A percentile compares a stretch with the other conserved stretches of the same genome.
Conservation (phyloP, 1,140 invertebrate genomes). For the Helicoverpa armigera region DNA sequence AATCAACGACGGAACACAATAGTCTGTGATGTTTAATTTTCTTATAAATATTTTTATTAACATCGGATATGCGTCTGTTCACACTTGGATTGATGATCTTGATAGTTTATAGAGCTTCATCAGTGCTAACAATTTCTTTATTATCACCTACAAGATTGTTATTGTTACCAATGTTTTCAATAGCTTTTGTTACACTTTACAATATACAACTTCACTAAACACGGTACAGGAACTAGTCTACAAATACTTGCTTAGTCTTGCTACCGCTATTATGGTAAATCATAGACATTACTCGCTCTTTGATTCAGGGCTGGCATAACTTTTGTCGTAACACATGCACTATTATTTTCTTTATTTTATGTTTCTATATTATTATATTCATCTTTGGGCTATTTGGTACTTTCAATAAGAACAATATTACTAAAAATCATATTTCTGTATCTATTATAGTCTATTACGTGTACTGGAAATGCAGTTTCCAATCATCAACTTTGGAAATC, state of each 20-base stretch:
- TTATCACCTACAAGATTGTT: too few species aligned
- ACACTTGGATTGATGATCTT: background rate
- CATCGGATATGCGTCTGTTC: background rate
- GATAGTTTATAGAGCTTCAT: background rate
- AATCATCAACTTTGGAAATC: slow-evolving; percentile 35
- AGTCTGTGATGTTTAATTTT: background rate
- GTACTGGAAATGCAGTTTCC: slow-evolving; percentile 23
- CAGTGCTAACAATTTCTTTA: too few species aligned
- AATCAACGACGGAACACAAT: slow-evolving; percentile 3
- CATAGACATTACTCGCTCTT: slow-evolving; percentile 28
- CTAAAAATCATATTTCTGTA: too few species aligned
- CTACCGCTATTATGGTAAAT: slow-evolving; percentile 17
- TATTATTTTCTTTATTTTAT: too few species aligned
- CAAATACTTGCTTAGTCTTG: slow-evolving; percentile 11
- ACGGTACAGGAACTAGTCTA: background rate
- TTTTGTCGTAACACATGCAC: background rate
- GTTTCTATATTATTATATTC: too few species aligned
- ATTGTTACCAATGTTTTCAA: background rate
- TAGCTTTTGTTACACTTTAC: background rate
- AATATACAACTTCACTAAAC: background rate
- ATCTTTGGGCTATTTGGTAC: too few species aligned
- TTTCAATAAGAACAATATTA: too few species aligned
- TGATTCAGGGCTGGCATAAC: slow-evolving; percentile 5
- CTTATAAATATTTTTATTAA: slow-evolving; percentile 15
- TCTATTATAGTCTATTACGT: background rate